A percentile compares a stretch with the other conserved stretches of the same genome.
Evolutionary conservation across 2,113 vertebrate species (phyloP).

Genomic region (Nymphicus hollandicus): DNA sequence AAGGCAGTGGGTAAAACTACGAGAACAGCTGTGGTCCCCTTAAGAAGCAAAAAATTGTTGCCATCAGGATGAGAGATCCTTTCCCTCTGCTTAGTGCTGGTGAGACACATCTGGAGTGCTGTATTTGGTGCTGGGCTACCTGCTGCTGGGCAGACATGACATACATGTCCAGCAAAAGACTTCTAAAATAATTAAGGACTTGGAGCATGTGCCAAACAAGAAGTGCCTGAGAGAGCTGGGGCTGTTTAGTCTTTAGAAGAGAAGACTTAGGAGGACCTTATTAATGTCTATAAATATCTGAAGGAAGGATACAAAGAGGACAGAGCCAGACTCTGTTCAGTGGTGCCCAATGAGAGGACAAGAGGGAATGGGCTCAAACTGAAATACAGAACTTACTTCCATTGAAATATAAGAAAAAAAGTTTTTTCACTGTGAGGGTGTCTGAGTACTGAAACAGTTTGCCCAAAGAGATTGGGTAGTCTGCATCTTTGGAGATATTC

Average conservation of each 20-base stretch:
- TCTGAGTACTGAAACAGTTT: not conserved
- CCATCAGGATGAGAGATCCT: not conserved
- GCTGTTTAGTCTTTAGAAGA: not conserved
- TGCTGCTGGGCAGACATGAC: not conserved
- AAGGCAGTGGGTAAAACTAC: not conserved
- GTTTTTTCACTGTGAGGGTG: not conserved
- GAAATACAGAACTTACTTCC: not conserved
- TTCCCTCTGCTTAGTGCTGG: not conserved
- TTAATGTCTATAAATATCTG: not conserved
- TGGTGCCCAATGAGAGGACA: not conserved
- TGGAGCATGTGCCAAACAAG: not conserved
- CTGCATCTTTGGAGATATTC: not conserved
- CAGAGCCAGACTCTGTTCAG: not conserved
- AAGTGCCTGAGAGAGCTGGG: not conserved
- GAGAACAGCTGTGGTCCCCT: not conserved
- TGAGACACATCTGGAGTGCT: not conserved
- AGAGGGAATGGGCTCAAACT: not conserved
- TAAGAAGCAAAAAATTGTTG: not conserved
- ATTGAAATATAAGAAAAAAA: not conserved
- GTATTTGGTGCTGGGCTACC: not conserved
- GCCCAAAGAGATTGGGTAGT: not conserved
- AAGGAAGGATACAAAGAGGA: not conserved
- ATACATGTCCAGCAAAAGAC: accelerated
- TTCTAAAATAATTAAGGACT: not conserved
- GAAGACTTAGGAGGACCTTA: not conserved